Base-by-base conservation (phyloP, 1,140 invertebrate species). In the Bursaphelenchus mucronatus region DNA sequence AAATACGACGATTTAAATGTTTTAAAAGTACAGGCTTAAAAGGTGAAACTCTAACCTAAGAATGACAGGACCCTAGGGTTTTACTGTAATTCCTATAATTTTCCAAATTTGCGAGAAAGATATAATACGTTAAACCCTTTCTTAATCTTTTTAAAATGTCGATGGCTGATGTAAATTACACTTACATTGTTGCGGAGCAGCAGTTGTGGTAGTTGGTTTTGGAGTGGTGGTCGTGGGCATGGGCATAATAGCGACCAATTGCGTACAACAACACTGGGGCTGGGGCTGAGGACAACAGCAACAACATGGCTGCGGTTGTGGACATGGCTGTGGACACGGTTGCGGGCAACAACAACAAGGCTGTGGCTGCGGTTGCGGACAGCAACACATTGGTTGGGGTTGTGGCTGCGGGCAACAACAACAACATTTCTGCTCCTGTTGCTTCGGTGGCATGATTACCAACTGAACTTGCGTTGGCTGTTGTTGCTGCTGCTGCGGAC, bases 281-380 rank as follows among this genome's bases (percentile, higher is more conserved):
- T 49, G 13, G 47, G 47, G 47, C 17, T 49, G 47, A 3, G 13
- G 13, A n/a, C 30, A 30, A 30, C 30, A 30, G 30, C 30, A 30
- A 30, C 30, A 30, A 49, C 47, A 49, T 1, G n/a, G 39, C 30
- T 55, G 54, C 54, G 1, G 54, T 55, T 55, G n/a, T 6, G 54
- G 54, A 1, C 6, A 6, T 55, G n/a, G n/a, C 54, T 55, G 49
- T n/a, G 11, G 46, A 11, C n/a, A 17, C 9, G 53, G 53, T 54
- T 54, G 53, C 15, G 54, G 54, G 6, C 54, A 55, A 44, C 54
- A 55, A 6, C 54, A 55, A 6, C 19, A 44, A 5, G 54, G 54
- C 54, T 39, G 54, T 15, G 54, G 54, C 54, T 39, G 54, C 54
- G 54, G 54, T 55, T 55, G 54, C 13, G 39, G n/a, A 39, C 54